A percentile compares a stretch with the other conserved stretches of the same genome.
Conservation (phyloP, 2,797 vertebrate genomes). For the Parauchenoglanis ngamensis region DNA sequence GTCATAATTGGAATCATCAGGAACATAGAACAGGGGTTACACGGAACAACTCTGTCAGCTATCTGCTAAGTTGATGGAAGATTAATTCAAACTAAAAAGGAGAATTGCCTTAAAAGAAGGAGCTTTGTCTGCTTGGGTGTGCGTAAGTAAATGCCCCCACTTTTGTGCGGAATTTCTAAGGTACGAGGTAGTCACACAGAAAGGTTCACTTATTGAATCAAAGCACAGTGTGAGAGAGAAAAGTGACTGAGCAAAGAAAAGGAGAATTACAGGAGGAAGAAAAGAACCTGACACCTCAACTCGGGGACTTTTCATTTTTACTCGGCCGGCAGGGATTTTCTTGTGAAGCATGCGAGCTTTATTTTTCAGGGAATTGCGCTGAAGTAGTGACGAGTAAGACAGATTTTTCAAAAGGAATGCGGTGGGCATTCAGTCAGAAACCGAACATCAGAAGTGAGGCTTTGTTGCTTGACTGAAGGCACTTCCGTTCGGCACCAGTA, state of each 20-base stretch:
- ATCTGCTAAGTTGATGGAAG: not conserved
- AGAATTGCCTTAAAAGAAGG: not conserved
- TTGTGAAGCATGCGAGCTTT: not conserved
- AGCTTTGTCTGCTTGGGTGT: not conserved
- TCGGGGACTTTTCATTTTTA: not conserved
- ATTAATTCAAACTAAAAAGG: not conserved
- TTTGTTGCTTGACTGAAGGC: slow-evolving; percentile 1
- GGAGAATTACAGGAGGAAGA: not conserved
- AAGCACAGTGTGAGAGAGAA: not conserved
- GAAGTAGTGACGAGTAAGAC: not conserved
- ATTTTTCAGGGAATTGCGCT: not conserved
- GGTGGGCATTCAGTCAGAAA: slow-evolving; percentile 2
- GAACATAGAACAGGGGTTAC: not conserved
- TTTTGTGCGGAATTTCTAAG: not conserved
- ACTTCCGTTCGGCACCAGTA: not conserved
- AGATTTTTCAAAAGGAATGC: not conserved
- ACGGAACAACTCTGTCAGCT: not conserved
- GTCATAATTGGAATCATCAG: not conserved
- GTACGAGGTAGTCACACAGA: not conserved
- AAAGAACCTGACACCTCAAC: not conserved
- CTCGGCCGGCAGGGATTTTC: slow-evolving; percentile 4
- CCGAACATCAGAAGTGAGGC: not conserved
- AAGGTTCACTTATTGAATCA: not conserved
- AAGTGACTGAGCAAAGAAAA: not conserved
- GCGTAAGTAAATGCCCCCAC: slow-evolving; percentile 1